Conservation (phyloP, 2,888 invertebrate species). For the Cerastoderma edule region DNA sequence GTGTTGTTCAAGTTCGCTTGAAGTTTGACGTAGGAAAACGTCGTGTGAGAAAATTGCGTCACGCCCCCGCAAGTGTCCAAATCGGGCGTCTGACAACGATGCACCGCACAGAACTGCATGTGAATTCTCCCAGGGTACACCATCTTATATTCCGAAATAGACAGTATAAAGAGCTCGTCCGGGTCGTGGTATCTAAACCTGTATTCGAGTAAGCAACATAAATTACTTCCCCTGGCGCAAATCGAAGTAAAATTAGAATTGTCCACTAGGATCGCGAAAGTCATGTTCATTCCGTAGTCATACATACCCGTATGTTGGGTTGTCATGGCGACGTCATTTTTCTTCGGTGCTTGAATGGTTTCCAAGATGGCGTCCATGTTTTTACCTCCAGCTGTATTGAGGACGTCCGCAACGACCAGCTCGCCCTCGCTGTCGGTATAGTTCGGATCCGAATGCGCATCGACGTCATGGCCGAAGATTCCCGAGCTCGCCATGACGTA, state of each 20-base stretch:
- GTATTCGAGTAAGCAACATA: conserved; percentile 49
- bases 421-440: conserved; percentile 41
- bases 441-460: conserved; percentile 53
- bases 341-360: neutral
- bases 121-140: conserved; percentile 40
- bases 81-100: conserved; percentile 34
- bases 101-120: conserved; percentile 55
- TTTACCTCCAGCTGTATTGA: conserved; percentile 22
- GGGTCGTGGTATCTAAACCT: conserved; percentile 30
- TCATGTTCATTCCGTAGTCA: conserved; percentile 45
- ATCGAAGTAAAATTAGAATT: neutral
- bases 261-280: conserved; percentile 30
- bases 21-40: conserved; percentile 45
- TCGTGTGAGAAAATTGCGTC: conserved; percentile 30
- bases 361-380: conserved; percentile 6
- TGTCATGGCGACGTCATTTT: neutral
- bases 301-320: conserved; percentile 29
- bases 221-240: conserved; percentile 15
- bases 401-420: conserved; percentile 61
- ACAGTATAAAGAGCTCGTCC: conserved; percentile 41
- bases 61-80: conserved; percentile 31
- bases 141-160: conserved; percentile 36
- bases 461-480: conserved; percentile 85
- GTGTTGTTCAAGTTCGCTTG: conserved; percentile 40
- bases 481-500: conserved; percentile 86